A percentile compares a stretch with the other conserved stretches of the same genome.
Conservation (phyloP, 2,888 invertebrate species). For the Notodonta ziczac region DNA sequence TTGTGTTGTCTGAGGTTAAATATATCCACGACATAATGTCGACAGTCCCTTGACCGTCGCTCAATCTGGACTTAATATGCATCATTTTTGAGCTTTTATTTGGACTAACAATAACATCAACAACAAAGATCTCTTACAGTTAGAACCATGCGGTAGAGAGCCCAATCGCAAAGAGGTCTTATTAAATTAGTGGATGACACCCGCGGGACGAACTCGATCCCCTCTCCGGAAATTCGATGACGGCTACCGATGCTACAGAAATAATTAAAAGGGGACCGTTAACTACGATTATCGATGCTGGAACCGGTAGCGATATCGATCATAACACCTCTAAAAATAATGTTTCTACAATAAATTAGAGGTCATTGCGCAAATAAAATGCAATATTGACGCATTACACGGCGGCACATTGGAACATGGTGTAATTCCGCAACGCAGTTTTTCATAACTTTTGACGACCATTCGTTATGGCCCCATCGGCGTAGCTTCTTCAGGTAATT, state of each 20-base stretch:
- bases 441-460: neutral
- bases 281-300: constrained; percentile 20
- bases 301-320: constrained; percentile 11
- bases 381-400: constrained; percentile 4
- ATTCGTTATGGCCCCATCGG: constrained; percentile 11
- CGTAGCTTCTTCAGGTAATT: constrained; percentile 13
- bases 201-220: constrained; percentile 26
- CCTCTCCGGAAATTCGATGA: constrained; percentile 49
- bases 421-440: constrained; percentile 8
- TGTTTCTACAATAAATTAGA: constrained; percentile 15
- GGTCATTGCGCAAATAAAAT: constrained; percentile 8
- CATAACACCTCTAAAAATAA: constrained; percentile 19
- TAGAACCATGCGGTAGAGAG: neutral
- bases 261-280: constrained; percentile 33
- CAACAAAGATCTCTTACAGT: neutral
- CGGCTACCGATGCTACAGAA: constrained; percentile 34
- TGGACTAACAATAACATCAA: no score
- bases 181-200: constrained; percentile 17
- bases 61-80: no score
- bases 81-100: no score
- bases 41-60: no score
- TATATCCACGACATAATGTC: no score
- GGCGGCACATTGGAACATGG: neutral
- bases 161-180: constrained; percentile 15
- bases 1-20: no score